These are phyloP conservation scores for Atrichornis clamosus DNA, from an alignment of 2,113 vertebrate species.

Conservation along the genomic window DNA sequence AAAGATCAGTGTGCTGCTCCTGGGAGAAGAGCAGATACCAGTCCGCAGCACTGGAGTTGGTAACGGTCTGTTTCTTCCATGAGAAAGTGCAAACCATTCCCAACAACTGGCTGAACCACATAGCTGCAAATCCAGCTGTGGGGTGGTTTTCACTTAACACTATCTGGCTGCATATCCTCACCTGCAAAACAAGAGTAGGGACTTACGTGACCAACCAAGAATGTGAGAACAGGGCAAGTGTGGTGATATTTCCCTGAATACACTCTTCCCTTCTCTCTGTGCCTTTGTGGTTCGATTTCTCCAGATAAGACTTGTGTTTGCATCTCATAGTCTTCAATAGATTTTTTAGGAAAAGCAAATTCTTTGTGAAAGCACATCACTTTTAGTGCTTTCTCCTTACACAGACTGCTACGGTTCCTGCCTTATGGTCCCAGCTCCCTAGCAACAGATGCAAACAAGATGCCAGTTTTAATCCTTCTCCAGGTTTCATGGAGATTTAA, in stretches of 20 bases:
- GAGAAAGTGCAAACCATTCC: background rate
- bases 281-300: background rate
- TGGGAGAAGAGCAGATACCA: background rate
- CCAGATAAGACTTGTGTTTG: background rate
- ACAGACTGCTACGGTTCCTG: background rate
- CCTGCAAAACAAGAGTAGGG: background rate
- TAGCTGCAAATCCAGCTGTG: background rate
- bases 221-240: background rate
- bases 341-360: background rate
- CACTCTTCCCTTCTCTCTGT: background rate
- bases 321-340: background rate
- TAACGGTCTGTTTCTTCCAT: background rate
- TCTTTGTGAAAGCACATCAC: background rate
- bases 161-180: background rate
- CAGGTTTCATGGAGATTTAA: background rate
- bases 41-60: accelerated
- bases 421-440: background rate
- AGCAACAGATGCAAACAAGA: background rate
- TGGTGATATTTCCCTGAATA: background rate
- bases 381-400: background rate
- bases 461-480: background rate
- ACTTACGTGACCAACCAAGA: background rate
- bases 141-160: background rate
- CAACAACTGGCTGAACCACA: background rate
- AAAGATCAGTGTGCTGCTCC: background rate